A percentile compares a stretch with the other conserved stretches of the same genome.
These are phyloP conservation scores for Acanthiza pusilla DNA, from an alignment of 2,797 vertebrate species.

Conservation along the genomic window DNA sequence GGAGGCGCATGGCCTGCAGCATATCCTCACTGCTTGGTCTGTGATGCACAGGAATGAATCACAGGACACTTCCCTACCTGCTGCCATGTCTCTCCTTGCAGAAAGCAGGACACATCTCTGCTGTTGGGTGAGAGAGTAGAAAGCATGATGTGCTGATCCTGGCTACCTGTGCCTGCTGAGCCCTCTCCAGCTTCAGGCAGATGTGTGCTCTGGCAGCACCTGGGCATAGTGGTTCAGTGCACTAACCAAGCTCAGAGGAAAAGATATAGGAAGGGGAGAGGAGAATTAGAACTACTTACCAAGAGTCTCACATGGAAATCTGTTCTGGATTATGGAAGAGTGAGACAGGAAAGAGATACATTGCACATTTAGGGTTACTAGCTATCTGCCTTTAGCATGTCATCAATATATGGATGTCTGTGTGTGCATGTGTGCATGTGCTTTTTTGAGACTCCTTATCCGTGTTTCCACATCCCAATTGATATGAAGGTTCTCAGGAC, in stretches of 20 bases:
- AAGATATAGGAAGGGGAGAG: background rate
- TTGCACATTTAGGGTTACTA: background rate
- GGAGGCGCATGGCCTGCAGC: background rate
- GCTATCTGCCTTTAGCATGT: background rate
- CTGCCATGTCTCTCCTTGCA: background rate
- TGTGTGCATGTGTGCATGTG: rapidly evolving
- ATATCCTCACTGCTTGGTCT: background rate
- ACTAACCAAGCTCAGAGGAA: background rate
- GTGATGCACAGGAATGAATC: background rate
- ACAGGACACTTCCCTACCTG: background rate
- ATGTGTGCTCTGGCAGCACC: rapidly evolving
- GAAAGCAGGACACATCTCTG: background rate
- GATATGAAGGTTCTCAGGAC: background rate
- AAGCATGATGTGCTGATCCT: background rate
- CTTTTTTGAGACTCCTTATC: background rate
- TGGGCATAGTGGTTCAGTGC: background rate
- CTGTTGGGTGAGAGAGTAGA: background rate
- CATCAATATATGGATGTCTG: background rate
- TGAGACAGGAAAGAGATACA: background rate
- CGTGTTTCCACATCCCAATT: background rate
- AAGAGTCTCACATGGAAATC: background rate
- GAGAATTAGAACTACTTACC: background rate
- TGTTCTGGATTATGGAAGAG: background rate
- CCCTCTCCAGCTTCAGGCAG: background rate
- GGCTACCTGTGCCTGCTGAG: background rate